phyloP scores from a whole-genome alignment of 2,113 vertebrate genomes.

The Ifrita kowaldi region DNA sequence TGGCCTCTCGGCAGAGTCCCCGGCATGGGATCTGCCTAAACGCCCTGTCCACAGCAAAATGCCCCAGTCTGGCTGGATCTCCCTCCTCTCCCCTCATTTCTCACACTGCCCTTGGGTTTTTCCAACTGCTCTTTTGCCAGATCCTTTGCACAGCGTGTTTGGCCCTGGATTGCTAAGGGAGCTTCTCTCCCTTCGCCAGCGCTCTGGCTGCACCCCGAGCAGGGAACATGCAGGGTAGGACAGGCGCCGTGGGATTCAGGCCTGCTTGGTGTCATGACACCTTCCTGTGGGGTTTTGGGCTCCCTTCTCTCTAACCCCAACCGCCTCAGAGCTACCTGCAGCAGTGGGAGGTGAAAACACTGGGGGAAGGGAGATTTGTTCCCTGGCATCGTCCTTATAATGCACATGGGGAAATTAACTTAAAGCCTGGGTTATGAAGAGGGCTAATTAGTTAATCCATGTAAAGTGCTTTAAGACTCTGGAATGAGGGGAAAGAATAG shows the following conservation, averaged over 20 bases:
- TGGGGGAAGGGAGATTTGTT: neutral
- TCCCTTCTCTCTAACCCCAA: neutral
- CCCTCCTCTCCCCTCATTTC: neutral
- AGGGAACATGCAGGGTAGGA: accelerated
- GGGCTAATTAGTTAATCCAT: constrained; percentile 67
- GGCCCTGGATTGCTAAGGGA: accelerated
- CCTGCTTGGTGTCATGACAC: neutral
- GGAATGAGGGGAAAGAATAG: constrained; percentile 28
- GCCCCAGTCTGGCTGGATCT: neutral
- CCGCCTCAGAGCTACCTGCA: neutral
- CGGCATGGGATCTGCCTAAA: accelerated
- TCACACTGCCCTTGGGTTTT: neutral
- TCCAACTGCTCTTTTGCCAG: neutral
- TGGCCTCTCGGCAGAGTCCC: neutral
- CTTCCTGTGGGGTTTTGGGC: neutral
- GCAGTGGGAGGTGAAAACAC: neutral
- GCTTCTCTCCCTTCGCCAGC: accelerated
- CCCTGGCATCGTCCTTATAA: neutral
- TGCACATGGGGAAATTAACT: constrained; percentile 36
- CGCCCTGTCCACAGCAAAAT: neutral
- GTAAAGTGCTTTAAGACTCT: constrained; percentile 61
- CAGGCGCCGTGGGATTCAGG: accelerated
- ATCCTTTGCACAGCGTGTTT: accelerated
- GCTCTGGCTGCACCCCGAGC: neutral
- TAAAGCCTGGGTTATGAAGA: constrained; percentile 45